Percentiles rank a stretch among this genome's conserved stretches.
phyloP scores from a whole-genome alignment of 2,113 vertebrate species.

The Pimephales promelas region DNA sequence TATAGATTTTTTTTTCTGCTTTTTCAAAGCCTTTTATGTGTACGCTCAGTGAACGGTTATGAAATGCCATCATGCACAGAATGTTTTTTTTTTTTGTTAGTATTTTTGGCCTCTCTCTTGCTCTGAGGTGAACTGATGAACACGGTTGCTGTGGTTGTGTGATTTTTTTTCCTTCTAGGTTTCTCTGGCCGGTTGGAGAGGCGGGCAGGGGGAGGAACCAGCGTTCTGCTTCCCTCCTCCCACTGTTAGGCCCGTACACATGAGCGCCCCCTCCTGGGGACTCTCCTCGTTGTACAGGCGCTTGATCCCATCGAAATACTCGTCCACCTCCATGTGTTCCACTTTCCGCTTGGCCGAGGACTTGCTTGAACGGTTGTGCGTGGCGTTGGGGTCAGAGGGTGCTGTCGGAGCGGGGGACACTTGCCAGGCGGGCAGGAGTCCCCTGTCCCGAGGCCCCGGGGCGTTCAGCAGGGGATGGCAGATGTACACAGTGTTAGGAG shows the following conservation, averaged over 20 bases:
- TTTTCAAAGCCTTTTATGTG: slow-evolving; percentile 70
- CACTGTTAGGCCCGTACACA: slow-evolving; percentile 49
- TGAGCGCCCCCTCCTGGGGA: slow-evolving; percentile 72
- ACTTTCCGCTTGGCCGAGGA: slow-evolving; percentile 93
- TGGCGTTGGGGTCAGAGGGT: slow-evolving; percentile 38
- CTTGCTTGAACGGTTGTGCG: slow-evolving; percentile 60
- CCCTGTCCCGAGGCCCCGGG: slow-evolving; percentile 76
- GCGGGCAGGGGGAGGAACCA: slow-evolving; percentile 85
- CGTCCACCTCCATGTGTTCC: slow-evolving; percentile 96
- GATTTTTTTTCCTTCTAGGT: slow-evolving; percentile 75
- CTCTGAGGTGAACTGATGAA: slow-evolving; percentile 71
- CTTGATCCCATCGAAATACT: slow-evolving; percentile 95
- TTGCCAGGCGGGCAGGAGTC: slow-evolving; percentile 62
- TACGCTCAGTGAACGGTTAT: slow-evolving; percentile 71
- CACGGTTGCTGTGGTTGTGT: slow-evolving; percentile 57
- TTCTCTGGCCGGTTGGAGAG: slow-evolving; percentile 87
- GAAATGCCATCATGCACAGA: slow-evolving; percentile 74
- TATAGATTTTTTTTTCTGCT: slow-evolving; percentile 68
- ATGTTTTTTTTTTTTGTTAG: slow-evolving; percentile 58
- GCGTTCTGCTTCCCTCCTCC: slow-evolving; percentile 74
- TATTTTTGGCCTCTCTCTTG: slow-evolving; percentile 76
- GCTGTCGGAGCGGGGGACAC: slow-evolving; percentile 70
- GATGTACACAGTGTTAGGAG: slow-evolving; percentile 95
- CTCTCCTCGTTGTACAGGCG: slow-evolving; percentile 93
- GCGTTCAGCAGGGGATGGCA: slow-evolving; percentile 87